Conservation (phyloP, 2,113 vertebrate species). For the Ardeotis arabs region DNA sequence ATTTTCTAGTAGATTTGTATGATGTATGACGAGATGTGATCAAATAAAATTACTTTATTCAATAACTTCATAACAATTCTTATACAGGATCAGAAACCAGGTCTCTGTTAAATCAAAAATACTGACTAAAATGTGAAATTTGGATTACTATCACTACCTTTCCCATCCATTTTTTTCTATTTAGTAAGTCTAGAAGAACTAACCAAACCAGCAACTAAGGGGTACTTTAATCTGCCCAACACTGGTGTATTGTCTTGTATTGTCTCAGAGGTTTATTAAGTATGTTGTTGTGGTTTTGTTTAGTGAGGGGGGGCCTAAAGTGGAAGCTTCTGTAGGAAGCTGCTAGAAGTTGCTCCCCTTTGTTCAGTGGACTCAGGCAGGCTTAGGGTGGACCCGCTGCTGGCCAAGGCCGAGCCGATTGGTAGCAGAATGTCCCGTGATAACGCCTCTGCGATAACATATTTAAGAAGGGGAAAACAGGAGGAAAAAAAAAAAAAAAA, state of each 20-base stretch:
- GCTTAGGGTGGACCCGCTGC: no score
- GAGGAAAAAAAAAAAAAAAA: no score
- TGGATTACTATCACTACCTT: background rate
- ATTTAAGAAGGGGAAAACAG: no score
- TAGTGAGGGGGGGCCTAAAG: no score
- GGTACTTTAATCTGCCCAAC: background rate
- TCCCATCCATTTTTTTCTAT: background rate
- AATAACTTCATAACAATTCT: background rate
- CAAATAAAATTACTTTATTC: background rate
- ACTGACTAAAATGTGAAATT: background rate
- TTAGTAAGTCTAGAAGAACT: background rate
- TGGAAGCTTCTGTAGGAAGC: no score
- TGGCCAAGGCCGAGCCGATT: no score
- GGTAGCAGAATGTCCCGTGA: no score
- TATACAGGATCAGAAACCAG: background rate
- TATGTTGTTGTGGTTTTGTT: no score
- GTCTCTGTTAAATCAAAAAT: background rate
- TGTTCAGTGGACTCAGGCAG: no score
- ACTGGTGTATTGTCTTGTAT: background rate
- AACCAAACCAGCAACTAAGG: background rate
- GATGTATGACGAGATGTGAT: background rate
- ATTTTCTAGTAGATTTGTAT: background rate
- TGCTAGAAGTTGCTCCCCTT: no score
- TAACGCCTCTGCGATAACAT: no score
- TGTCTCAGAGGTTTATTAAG: background rate